Evolutionary conservation across 1,140 invertebrate species (phyloP), one percentile per base, ranked within the genome.

Genomic region (Cydia fagiglandana): DNA sequence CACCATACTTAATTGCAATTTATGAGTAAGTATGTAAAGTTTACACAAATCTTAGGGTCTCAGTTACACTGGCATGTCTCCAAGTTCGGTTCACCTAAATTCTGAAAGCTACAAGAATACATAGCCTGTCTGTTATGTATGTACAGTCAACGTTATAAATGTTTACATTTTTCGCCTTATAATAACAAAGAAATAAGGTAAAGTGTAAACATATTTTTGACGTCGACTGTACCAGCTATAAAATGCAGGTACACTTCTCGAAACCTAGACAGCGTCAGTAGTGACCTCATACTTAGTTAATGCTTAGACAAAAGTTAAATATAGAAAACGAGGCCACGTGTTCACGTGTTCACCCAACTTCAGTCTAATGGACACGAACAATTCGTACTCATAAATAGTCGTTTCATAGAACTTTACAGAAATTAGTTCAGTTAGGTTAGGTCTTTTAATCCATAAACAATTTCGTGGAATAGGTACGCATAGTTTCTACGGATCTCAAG

Each of bases 251-350:
- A 20, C 9, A 10, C n/a, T n/a, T 7, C 15, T 6, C 17, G 20
- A 61, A 61, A 61, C 56, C 56, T 24, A 61, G 56, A 61, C 56
- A 61, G 20, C 56, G 56, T 61, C 30, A 70, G 24, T n/a, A 70
- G 34, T 70, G 66, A 70, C 66, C 66, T 70, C 66, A 70, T 70
- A 70, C 66, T 70, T 38, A 70, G 38, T 17, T 12, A 4, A 34
- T 45, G n/a, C 66, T 17, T 17, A 38, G 30, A 70, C 66, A 38
- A 70, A 70, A 70, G 66, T 70, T 70, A 70, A 70, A 70, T n/a
- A 41, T 70, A 70, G 66, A n/a, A 70, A 70, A 38, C 30, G 66
- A 45, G 66, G 66, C 66, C 66, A 70, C 34, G 38, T 70, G 38
- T 70, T 70, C 34, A 70, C 30, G n/a, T 70, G 38, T n/a, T n/a